These are phyloP conservation scores for Lepeophtheirus nordmannii DNA, from an alignment of 2,888 invertebrate species.

Conservation along the genomic window DNA sequence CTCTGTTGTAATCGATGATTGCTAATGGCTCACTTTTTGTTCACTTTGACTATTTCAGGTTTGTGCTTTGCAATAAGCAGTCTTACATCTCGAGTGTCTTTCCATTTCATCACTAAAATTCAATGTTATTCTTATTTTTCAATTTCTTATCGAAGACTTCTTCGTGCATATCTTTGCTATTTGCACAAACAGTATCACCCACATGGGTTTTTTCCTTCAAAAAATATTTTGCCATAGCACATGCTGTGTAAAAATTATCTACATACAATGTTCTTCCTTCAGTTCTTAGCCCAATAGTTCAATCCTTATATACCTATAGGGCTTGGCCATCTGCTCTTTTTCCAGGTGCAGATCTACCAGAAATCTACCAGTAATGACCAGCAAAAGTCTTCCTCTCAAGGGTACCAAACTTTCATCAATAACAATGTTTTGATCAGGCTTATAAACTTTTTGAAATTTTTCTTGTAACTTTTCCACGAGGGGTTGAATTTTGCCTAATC, in stretches of 20 bases:
- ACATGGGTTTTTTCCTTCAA: background rate
- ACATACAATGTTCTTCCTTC: background rate
- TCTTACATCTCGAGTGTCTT: too few relatives aligned
- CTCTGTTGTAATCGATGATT: too few relatives aligned
- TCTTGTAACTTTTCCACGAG: background rate
- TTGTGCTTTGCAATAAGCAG: too few relatives aligned
- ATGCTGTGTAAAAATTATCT: background rate
- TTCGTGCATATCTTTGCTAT: background rate
- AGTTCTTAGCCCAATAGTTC: too few relatives aligned
- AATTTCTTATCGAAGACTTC: background rate
- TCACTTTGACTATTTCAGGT: too few relatives aligned
- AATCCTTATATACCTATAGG: background rate
- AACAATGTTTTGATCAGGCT: background rate
- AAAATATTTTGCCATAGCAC: background rate
- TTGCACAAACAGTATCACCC: background rate
- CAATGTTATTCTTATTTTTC: too few relatives aligned
- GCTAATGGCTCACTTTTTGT: too few relatives aligned
- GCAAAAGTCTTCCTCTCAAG: background rate
- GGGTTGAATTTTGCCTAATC: background rate
- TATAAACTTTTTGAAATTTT: background rate
- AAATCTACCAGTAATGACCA: background rate
- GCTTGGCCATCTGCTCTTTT: background rate
- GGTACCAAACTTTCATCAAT: constrained; percentile 2
- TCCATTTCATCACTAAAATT: too few relatives aligned
- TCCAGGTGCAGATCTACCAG: background rate